Base-by-base conservation (phyloP, 2,888 invertebrate genomes). In the Cyaniris semiargus region DNA sequence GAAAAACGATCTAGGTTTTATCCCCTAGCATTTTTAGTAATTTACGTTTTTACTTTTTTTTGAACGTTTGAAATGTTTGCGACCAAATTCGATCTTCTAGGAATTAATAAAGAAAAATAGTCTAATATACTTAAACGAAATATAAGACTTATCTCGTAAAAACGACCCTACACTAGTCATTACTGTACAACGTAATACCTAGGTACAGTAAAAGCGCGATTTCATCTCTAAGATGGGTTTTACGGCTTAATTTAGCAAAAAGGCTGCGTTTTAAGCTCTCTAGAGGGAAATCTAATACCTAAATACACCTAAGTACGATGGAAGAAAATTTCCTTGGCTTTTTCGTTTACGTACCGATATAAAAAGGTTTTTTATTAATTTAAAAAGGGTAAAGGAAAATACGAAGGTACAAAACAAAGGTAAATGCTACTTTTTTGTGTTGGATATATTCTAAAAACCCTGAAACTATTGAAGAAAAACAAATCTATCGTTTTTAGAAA, bases 241-340 rank as follows among this genome's bases (percentile, higher is more conserved):
- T 27, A 74, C 74, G 74, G 74, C 48, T 53, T 48, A 48, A 74
- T 74, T 44, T 48, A 74, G 74, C 48, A 53, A 71, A 71, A 21
- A 48, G 74, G 74, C 74, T 74, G 53, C 48, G 48, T 74, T 71
- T 71, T 74, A 53, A 48, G 53, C 74, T 48, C 53, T 23, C 38
- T 71, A 38, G 48, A 27, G 23, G 53, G 74, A 74, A 74, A 74
- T 31, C 27, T 31, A 15, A 66, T 66, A 66, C 66, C 66, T 66
- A 27, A 66, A 27, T 66, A 66, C 15, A 3, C 1, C 66, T 66
- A 27, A 27, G 27, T 31, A 66, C 13, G 66, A 66, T 66, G 31
- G 7, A 31, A 66, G 66, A 66, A 66, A 18, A 15, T 18, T 66
- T 31, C 13, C 58, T 21, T 10, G 3, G 58, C 23, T 23, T 23